These are phyloP conservation scores for Matsumyia berberina DNA, from an alignment of 2,888 invertebrate species.

Conservation along the genomic window DNA sequence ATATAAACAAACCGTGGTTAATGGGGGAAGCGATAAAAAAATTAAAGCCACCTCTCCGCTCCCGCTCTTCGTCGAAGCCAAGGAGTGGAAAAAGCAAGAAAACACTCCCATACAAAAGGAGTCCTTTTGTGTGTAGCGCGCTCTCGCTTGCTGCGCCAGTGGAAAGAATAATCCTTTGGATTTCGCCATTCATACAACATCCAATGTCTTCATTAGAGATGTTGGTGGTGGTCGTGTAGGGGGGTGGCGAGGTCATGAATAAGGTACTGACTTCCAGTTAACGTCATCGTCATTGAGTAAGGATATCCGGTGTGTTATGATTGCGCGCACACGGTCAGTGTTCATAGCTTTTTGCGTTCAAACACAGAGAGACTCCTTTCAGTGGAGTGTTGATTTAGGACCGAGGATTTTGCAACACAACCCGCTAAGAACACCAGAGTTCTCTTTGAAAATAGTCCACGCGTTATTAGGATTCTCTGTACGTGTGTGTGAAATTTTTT, in stretches of 20 bases:
- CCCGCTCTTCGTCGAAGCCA: constrained; percentile 15
- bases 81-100: constrained; percentile 16
- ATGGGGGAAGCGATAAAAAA: constrained; percentile 59
- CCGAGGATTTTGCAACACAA: constrained; percentile 14
- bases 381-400: constrained; percentile 54
- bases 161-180: constrained; percentile 66
- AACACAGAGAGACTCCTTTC: constrained; percentile 46
- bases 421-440: constrained; percentile 18
- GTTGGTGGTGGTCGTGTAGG: not conserved
- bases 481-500: constrained; percentile 20
- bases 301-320: constrained; percentile 76
- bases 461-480: constrained; percentile 19
- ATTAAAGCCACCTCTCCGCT: constrained; percentile 33
- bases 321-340: constrained; percentile 76
- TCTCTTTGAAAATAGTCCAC: constrained; percentile 13
- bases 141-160: constrained; percentile 2
- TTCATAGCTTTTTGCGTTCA: constrained; percentile 52
- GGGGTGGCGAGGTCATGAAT: constrained; percentile 45
- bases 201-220: constrained; percentile 71
- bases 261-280: constrained; percentile 58
- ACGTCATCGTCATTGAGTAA: constrained; percentile 67
- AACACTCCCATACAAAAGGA: constrained; percentile 45
- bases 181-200: constrained; percentile 54
- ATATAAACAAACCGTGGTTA: constrained; percentile 72
- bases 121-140: constrained; percentile 32